Percentiles rank a stretch among this genome's conserved stretches.
Evolutionary conservation across 2,888 invertebrate species (phyloP).

Genomic region (Allacma fusca): DNA sequence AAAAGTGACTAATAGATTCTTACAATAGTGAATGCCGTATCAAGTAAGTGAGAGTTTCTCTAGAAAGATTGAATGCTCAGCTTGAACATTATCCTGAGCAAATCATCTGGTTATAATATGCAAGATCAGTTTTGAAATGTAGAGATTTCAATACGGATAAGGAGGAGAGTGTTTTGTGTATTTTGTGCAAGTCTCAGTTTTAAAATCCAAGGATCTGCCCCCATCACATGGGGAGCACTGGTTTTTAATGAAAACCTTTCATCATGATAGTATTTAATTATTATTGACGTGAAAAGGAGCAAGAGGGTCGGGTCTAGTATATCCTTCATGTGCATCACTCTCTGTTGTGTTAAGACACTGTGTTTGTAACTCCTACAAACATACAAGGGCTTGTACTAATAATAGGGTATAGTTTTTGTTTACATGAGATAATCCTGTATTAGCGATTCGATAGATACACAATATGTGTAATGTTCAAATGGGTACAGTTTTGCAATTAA

Average conservation of each 20-base stretch:
- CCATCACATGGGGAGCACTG: too few relatives aligned
- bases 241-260: slow-evolving; percentile 4
- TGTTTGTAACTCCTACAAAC: neutral
- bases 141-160: neutral
- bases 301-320: neutral
- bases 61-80: too few relatives aligned
- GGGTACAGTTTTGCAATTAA: slow-evolving; percentile 9
- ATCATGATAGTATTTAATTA: slow-evolving; percentile 1
- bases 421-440: slow-evolving; percentile 15
- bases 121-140: neutral
- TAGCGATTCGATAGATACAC: neutral
- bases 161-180: neutral
- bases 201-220: neutral
- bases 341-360: neutral
- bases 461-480: neutral
- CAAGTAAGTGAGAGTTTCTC: too few relatives aligned
- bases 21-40: too few relatives aligned
- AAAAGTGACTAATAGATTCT: too few relatives aligned
- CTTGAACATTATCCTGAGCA: too few relatives aligned
- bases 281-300: neutral
- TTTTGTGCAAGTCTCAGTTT: neutral
- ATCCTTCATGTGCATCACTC: neutral
- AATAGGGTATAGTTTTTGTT: neutral
- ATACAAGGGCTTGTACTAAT: neutral
- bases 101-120: neutral